Conservation (phyloP, 2,797 vertebrate species). For the Merluccius polli region DNA sequence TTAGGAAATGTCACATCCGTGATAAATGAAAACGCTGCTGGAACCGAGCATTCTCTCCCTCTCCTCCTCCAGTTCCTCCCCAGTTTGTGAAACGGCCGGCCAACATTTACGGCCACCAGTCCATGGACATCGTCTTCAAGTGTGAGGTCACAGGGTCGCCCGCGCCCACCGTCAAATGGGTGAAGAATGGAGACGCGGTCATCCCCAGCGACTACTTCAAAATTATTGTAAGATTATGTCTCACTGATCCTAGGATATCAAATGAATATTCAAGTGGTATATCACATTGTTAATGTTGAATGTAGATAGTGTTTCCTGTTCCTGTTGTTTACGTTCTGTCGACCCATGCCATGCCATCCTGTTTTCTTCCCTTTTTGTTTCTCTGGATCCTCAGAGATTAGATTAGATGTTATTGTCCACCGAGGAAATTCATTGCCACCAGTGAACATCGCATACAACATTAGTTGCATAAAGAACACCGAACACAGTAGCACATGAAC, state of each 20-base stretch:
- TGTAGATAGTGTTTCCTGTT: background rate
- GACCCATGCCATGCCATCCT: background rate
- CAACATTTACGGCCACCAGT: conserved; percentile 91
- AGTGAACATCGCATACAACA: background rate
- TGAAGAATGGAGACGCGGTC: conserved; percentile 95
- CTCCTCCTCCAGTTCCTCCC: conserved; percentile 76
- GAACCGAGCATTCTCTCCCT: background rate
- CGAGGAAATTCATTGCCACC: background rate
- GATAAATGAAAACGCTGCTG: background rate
- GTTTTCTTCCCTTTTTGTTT: background rate
- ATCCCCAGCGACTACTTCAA: conserved; percentile 99
- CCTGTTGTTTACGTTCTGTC: background rate
- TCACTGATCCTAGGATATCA: background rate
- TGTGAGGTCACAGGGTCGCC: conserved; percentile 90
- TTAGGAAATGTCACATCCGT: background rate
- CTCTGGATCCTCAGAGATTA: background rate
- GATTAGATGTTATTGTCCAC: background rate
- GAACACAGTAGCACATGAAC: background rate
- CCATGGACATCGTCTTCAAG: conserved; percentile 93
- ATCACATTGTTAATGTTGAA: background rate
- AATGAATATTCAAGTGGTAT: background rate
- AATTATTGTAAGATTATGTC: conserved; percentile 80
- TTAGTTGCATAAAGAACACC: background rate
- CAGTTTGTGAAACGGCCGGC: conserved; percentile 81
- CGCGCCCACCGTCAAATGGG: conserved; percentile 92